Base-by-base conservation (phyloP, 2,888 invertebrate species). In the Neria commutata region DNA sequence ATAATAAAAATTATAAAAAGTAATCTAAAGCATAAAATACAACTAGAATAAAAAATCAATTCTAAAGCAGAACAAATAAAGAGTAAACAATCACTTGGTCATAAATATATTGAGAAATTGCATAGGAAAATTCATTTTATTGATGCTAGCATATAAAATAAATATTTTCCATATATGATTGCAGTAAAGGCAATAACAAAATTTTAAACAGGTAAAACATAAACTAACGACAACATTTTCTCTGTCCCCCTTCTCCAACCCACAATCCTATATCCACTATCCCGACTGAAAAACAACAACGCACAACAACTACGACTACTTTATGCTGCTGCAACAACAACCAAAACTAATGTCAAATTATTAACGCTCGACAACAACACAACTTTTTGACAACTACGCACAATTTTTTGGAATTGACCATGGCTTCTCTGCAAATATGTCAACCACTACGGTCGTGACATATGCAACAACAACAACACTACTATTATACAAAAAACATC, bases 221-320 rank as follows among this genome's bases (percentile, higher is more conserved):
- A 62, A 67, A 74, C 67, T 74, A 74, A 75, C 69, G 67, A 74
- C 67, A 71, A 73, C 69, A 75, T 69, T 72, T 71, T 68, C 51
- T 57, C n/a, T 57, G 51, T 62, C 45, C 52, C 33, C 17, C 56
- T 29, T n/a, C 51, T 17, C n/a, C 34, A 40, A 23, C 23, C 6
- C 23, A 34, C n/a, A 51, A 45, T 49, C 33, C 17, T 42, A 26
- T 16, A 50, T 3, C n/a, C 19, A 34, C 49, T 40, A 40, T 24
- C 42, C 45, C 34, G 42, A 48, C 33, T 17, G 14, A 46, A 48
- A n/a, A 51, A 46, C 40, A 25, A 53, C 52, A 53, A 53, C 49
- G 34, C 37, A 48, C 24, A 17, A 47, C 47, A 21, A 47, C 42
- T 29, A 47, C 47, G 14, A 47, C 42, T 29, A 14, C 34, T 29